Evolutionary conservation across 2,888 invertebrate genomes (phyloP), one percentile per base, ranked within the genome.

Genomic region (Drosophila ezoana): DNA sequence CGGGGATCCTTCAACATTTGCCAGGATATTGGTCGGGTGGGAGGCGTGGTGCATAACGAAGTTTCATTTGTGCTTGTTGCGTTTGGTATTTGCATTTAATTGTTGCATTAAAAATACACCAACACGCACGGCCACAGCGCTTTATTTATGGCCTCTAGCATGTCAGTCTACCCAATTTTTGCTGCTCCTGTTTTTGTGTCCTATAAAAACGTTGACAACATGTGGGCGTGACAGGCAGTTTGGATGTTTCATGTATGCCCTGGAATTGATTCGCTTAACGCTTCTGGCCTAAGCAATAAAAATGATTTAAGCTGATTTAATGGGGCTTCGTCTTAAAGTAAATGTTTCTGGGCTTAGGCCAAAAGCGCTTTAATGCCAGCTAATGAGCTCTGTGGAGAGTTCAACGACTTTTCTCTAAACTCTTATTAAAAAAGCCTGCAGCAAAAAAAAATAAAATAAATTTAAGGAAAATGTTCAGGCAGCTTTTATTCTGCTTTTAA

Each of bases 51-150:
- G 35, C 13, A 13, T 4, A 35, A 0, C 14, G 3, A 35, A 62
- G 61, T 49, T 64, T 58, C 52, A 41, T 54, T 67, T 59, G 63
- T 58, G 63, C 87, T 77, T 59, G 61, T 54, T 66, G 67, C 65
- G 70, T 76, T 86, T 58, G 62, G 62, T 82, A 82, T 88, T 88
- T 82, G 83, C 89, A 82, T 82, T 88, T 82, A 82, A 88, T 88
- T 88, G 89, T 80, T 69, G 87, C 69, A 82, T 88, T 88, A 67
- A 88, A 88, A 82, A 86, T 82, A 82, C 70, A 70, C 76, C 76
- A 72, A 64, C 60, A 74, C 43, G 33, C 53, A 51, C 48, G 41
- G 47, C n/a, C 40, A 23, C 68, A 33, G 43, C 28, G 23, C 33
- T 73, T 67, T 75, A 75, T 75, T 75, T 78, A 75, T 73, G 62